A percentile compares a stretch with the other conserved stretches of the same genome.
phyloP scores from a whole-genome alignment of 2,797 vertebrate species.

The Cuniculus paca region DNA sequence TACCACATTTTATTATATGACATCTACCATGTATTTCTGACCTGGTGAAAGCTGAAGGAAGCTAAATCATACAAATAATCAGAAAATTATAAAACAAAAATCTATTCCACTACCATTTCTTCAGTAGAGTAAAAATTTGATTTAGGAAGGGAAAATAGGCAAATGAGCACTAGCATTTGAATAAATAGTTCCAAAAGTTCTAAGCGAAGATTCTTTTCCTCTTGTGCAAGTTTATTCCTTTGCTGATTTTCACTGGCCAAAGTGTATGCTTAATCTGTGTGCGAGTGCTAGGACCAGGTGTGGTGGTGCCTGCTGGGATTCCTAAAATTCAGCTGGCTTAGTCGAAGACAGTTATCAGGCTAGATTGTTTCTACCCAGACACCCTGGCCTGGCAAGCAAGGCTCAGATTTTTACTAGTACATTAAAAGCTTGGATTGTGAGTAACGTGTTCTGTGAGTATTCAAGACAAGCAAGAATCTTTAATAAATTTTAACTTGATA shows the following conservation, averaged over 20 bases:
- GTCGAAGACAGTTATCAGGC: not conserved
- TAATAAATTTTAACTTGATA: not conserved
- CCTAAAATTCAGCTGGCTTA: not conserved
- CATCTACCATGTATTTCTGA: not conserved
- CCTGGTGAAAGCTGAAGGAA: not conserved
- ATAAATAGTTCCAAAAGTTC: conserved; percentile 4
- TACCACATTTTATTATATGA: not conserved
- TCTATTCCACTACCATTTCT: not conserved
- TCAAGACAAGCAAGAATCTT: not conserved
- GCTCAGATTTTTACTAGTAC: not conserved
- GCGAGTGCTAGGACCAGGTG: not conserved
- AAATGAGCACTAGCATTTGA: not conserved
- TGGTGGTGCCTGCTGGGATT: not conserved
- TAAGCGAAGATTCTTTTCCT: not conserved
- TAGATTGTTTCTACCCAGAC: not conserved
- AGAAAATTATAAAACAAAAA: conserved; percentile 29
- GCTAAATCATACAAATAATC: conserved; percentile 1
- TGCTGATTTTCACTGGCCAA: not conserved
- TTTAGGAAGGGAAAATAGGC: conserved; percentile 30
- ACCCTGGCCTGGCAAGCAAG: not conserved
- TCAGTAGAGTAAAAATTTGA: not conserved
- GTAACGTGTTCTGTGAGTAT: not conserved
- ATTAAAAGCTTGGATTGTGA: not conserved
- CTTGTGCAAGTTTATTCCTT: not conserved
- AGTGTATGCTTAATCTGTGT: not conserved